Percentiles rank a stretch among this genome's conserved stretches.
Evolutionary conservation across 1,140 invertebrate genomes (phyloP).

Genomic region (Solen grandis): DNA sequence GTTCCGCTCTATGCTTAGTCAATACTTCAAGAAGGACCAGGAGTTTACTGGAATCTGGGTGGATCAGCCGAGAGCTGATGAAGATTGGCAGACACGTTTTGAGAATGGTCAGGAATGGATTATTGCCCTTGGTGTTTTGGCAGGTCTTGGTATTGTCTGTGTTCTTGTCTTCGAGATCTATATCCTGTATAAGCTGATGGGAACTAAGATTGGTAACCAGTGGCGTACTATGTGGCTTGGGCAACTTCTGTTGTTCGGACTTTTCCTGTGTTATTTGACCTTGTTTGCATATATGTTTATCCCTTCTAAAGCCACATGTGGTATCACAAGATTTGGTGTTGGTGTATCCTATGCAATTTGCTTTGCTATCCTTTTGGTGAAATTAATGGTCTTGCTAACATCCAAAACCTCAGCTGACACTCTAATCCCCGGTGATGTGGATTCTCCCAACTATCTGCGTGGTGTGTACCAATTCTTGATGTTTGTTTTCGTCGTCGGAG

Average conservation of each 20-base stretch:
- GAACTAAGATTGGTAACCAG: constrained; percentile 91
- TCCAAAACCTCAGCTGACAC: constrained; percentile 81
- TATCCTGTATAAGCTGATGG: constrained; percentile 92
- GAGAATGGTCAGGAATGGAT: constrained; percentile 88
- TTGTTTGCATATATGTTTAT: constrained; percentile 88
- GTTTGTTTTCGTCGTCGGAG: constrained; percentile 87
- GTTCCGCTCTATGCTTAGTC: background rate
- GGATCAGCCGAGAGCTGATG: constrained; percentile 8
- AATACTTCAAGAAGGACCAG: constrained; percentile 57
- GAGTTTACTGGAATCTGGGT: constrained; percentile 68
- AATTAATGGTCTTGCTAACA: constrained; percentile 95
- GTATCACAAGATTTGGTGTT: constrained; percentile 90
- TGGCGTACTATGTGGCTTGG: constrained; percentile 89
- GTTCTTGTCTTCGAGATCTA: constrained; percentile 93
- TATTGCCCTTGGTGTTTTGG: constrained; percentile 89
- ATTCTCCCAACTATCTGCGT: constrained; percentile 95
- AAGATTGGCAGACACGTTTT: constrained; percentile 67
- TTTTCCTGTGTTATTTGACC: constrained; percentile 91
- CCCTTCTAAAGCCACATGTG: constrained; percentile 91
- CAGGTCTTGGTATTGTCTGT: constrained; percentile 89
- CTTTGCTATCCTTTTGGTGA: constrained; percentile 94
- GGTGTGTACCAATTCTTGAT: constrained; percentile 94
- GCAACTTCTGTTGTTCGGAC: constrained; percentile 92
- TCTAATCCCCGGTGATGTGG: constrained; percentile 78
- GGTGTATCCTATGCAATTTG: constrained; percentile 94